These are phyloP conservation scores for Etia nguti DNA, from an alignment of 2,113 vertebrate genomes.

Conservation along the genomic window DNA sequence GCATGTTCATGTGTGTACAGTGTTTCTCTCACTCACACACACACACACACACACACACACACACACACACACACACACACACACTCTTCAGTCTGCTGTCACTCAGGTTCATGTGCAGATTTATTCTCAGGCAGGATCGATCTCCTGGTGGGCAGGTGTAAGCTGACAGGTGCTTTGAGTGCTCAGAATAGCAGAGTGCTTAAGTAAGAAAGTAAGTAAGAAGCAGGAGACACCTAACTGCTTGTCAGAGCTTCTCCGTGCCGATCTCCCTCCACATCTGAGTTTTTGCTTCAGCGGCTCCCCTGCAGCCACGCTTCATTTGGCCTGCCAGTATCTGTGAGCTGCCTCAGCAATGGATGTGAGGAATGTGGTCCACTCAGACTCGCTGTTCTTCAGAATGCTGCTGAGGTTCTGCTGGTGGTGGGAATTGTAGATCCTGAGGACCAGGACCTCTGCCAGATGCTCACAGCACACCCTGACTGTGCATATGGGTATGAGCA, in stretches of 20 bases:
- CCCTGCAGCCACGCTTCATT: not conserved
- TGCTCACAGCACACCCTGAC: not conserved
- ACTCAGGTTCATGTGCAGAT: not conserved
- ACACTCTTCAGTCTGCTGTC: not conserved
- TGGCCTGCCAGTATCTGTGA: not conserved
- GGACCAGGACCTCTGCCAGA: not conserved
- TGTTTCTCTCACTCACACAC: fast-evolving
- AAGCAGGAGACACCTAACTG: not conserved
- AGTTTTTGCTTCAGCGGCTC: not conserved
- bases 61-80: not conserved
- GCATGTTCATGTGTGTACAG: not conserved
- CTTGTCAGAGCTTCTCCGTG: not conserved
- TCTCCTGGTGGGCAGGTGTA: not conserved
- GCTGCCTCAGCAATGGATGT: not conserved
- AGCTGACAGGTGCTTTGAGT: not conserved
- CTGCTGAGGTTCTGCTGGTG: not conserved
- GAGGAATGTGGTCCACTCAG: not conserved
- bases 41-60: not conserved
- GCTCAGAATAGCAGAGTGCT: not conserved
- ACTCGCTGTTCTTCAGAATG: not conserved
- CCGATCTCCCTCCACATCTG: not conserved
- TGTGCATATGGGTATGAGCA: not conserved
- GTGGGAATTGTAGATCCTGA: not conserved
- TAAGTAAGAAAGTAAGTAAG: no score
- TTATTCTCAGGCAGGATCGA: not conserved